Evolutionary conservation across 2,888 invertebrate genomes (phyloP).

Genomic region (Anticlea derivata): DNA sequence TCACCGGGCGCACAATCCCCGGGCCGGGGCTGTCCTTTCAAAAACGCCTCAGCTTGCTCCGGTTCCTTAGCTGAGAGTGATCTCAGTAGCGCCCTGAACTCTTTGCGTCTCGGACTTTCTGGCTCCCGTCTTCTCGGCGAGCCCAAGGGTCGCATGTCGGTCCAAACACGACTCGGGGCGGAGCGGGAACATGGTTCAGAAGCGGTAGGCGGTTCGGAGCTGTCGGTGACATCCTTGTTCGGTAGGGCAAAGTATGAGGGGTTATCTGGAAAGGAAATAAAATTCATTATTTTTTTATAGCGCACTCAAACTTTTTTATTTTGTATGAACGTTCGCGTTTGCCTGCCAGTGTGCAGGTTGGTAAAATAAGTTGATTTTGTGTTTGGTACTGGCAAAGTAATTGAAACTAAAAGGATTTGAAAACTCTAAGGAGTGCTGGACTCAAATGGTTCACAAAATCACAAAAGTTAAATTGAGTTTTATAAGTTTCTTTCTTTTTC

Average conservation of each 20-base stretch:
- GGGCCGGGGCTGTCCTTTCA: conserved; percentile 87
- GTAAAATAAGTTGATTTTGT: too few species aligned
- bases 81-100: conserved; percentile 84
- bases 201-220: conserved; percentile 53
- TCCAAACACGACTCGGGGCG: conserved; percentile 86
- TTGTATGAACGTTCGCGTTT: too few species aligned
- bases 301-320: too few species aligned
- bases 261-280: conserved; percentile 86
- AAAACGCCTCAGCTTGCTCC: conserved; percentile 86
- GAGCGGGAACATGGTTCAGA: conserved; percentile 86
- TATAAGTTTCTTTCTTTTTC: conserved; percentile 2
- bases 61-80: conserved; percentile 86
- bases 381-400: too few species aligned
- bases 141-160: conserved; percentile 64
- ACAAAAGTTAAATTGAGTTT: conserved; percentile 8
- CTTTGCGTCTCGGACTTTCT: conserved; percentile 76
- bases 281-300: too few species aligned
- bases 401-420: neutral
- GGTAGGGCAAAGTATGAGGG: conserved; percentile 90
- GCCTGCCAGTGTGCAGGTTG: too few species aligned
- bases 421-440: neutral
- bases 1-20: conserved; percentile 86
- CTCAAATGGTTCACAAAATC: conserved; percentile 3
- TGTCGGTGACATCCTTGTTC: conserved; percentile 74
- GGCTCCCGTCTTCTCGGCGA: conserved; percentile 69